A percentile compares a stretch with the other conserved stretches of the same genome.
Conservation (phyloP, 2,888 invertebrate species). For the Nineta flava region DNA sequence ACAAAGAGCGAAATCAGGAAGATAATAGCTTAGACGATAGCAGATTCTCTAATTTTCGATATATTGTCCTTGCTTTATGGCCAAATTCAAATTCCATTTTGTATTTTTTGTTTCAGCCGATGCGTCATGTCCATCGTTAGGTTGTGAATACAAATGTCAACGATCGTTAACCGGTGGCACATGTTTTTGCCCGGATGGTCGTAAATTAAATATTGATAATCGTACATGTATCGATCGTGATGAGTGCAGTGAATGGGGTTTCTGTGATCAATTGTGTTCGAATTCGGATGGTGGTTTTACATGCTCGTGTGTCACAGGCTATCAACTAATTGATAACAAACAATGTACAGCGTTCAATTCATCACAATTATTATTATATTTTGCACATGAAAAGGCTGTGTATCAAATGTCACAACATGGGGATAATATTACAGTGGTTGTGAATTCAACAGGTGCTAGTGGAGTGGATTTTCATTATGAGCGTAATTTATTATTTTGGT, state of each 20-base stretch:
- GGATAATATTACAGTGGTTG: slow-evolving; percentile 42
- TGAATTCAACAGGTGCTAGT: slow-evolving; percentile 71
- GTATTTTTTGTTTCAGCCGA: too few species aligned
- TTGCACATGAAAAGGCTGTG: slow-evolving; percentile 55
- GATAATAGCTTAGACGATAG: too few species aligned
- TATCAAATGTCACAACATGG: slow-evolving; percentile 55
- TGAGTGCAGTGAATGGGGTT: slow-evolving; percentile 85
- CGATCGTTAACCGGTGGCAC: slow-evolving; percentile 78
- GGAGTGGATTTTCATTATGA: slow-evolving; percentile 74
- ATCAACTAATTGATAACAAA: slow-evolving; percentile 40
- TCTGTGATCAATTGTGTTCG: slow-evolving; percentile 86
- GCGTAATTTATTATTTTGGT: slow-evolving; percentile 70
- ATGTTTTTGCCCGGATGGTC: slow-evolving; percentile 80
- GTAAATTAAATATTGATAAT: slow-evolving; percentile 66
- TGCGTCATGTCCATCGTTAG: slow-evolving; percentile 56
- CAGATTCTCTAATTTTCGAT: too few species aligned
- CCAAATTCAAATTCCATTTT: too few species aligned
- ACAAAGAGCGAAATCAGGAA: too few species aligned
- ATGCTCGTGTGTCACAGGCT: slow-evolving; percentile 73
- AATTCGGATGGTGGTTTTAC: slow-evolving; percentile 73
- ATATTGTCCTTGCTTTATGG: too few species aligned
- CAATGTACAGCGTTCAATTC: slow-evolving; percentile 47
- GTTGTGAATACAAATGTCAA: slow-evolving; percentile 84
- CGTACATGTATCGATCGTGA: slow-evolving; percentile 81
- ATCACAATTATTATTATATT: slow-evolving; percentile 42